These are phyloP conservation scores for Nothobranchius furzeri DNA, from an alignment of 2,113 vertebrate species.

Conservation along the genomic window DNA sequence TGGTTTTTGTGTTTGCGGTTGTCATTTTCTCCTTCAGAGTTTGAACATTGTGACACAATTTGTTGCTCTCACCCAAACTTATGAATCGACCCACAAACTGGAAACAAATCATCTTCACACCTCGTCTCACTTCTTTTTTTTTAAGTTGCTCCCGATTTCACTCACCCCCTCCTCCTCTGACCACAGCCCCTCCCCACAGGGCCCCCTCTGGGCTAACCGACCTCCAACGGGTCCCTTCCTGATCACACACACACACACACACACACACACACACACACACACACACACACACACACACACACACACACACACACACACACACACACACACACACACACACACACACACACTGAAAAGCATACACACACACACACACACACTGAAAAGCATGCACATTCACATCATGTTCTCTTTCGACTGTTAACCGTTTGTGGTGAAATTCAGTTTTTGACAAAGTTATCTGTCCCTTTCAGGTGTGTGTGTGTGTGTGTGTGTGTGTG, in stretches of 20 bases:
- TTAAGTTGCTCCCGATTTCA: conserved; percentile 61
- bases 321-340: conserved; percentile 34
- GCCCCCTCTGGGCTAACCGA: conserved; percentile 80
- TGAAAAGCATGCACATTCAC: conserved; percentile 54
- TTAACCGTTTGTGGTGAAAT: conserved; percentile 81
- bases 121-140: background rate
- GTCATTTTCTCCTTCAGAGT: conserved; percentile 41
- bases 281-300: too few relatives aligned
- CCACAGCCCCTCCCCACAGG: conserved; percentile 68
- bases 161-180: conserved; percentile 54
- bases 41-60: conserved; percentile 10
- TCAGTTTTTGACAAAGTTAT: conserved; percentile 69
- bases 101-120: background rate
- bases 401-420: conserved; percentile 71
- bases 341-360: conserved; percentile 17
- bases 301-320: too few relatives aligned
- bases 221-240: conserved; percentile 82
- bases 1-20: conserved; percentile 49
- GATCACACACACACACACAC: conserved; percentile 35
- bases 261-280: too few relatives aligned
- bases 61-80: conserved; percentile 2
- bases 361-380: conserved; percentile 46
- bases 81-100: too few relatives aligned
- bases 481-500: conserved; percentile 20
- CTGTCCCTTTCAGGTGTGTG: conserved; percentile 73